Evolutionary conservation across 1,140 invertebrate species (phyloP).

Genomic region (Lasioglossum baleicum): DNA sequence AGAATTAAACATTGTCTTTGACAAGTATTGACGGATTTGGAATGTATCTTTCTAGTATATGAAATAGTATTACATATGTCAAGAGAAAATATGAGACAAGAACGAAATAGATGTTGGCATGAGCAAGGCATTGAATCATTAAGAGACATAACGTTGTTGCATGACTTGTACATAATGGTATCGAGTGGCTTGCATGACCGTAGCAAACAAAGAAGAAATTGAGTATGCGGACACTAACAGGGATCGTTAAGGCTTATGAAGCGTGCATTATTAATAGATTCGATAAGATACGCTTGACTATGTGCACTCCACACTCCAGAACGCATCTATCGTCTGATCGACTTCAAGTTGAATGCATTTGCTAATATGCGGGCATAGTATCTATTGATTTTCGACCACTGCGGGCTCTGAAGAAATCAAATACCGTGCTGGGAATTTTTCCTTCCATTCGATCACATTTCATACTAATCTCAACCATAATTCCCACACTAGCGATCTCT

Average conservation of each 20-base stretch:
- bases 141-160: too few relatives aligned
- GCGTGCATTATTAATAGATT: constrained; percentile 3
- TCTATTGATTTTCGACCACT: neutral
- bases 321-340: neutral
- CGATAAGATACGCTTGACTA: constrained; percentile 1
- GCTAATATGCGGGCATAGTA: constrained; percentile 9
- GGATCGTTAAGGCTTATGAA: neutral
- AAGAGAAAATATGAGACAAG: too few relatives aligned
- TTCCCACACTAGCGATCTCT: too few relatives aligned
- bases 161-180: neutral
- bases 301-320: too few relatives aligned
- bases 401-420: neutral
- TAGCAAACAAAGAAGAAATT: neutral
- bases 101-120: too few relatives aligned
- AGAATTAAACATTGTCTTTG: too few relatives aligned
- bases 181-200: neutral
- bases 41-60: too few relatives aligned
- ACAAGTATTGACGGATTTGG: too few relatives aligned
- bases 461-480: neutral
- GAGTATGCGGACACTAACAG: neutral
- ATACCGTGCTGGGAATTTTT: neutral
- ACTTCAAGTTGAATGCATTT: neutral
- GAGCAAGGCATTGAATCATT: too few relatives aligned
- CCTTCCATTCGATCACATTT: neutral
- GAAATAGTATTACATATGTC: too few relatives aligned